Percentiles rank a stretch among this genome's conserved stretches.
These are phyloP conservation scores for Onychomys leucogaster DNA, from an alignment of 2,797 vertebrate species.

Conservation along the genomic window DNA sequence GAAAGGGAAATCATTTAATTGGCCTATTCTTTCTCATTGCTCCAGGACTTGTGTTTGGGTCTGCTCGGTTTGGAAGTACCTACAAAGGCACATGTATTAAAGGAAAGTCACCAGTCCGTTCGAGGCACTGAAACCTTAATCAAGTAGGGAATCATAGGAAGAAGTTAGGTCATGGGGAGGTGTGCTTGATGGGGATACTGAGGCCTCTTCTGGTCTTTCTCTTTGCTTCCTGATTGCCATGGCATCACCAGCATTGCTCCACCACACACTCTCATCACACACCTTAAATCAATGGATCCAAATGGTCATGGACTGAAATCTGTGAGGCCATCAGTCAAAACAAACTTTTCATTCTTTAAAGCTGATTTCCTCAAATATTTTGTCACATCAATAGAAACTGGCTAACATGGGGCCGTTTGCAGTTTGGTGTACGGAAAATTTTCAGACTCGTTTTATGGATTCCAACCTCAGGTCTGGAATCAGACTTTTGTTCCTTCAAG, in stretches of 20 bases:
- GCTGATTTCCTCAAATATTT: not conserved
- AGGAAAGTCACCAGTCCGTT: not conserved
- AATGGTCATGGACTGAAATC: not conserved
- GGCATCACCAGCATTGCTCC: not conserved
- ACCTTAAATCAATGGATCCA: not conserved
- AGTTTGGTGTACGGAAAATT: not conserved
- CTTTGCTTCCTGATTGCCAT: not conserved
- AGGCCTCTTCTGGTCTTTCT: not conserved
- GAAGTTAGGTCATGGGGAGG: not conserved
- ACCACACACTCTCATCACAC: not conserved
- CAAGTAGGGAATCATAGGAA: not conserved
- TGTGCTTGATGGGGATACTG: not conserved
- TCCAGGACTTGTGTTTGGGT: not conserved
- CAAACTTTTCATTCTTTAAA: not conserved
- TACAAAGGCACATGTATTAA: not conserved
- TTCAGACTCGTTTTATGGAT: not conserved
- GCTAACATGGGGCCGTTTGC: not conserved
- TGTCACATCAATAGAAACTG: not conserved
- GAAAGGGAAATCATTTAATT: not conserved
- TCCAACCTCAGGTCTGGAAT: not conserved
- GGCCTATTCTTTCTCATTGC: not conserved
- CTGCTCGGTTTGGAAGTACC: not conserved
- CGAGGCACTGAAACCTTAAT: not conserved
- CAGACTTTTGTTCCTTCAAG: slow-evolving; percentile 12
- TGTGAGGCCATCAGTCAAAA: not conserved